Conservation (phyloP, 2,888 invertebrate genomes). For the Lottia scabra region DNA sequence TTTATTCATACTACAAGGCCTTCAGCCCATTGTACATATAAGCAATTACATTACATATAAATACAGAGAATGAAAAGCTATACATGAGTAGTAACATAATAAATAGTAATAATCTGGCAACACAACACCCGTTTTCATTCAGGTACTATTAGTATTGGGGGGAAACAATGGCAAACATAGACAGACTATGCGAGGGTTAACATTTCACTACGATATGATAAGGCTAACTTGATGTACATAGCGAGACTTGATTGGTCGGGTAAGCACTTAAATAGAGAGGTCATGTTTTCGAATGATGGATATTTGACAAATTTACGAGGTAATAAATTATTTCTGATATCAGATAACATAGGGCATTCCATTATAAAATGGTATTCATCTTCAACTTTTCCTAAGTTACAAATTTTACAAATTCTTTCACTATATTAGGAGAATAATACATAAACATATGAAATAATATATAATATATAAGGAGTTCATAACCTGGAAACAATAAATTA, state of each 20-base stretch:
- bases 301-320: not conserved
- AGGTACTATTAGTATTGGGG: too few species aligned
- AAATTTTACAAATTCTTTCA: not conserved
- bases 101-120: too few species aligned
- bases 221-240: not conserved
- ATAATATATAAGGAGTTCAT: too few species aligned
- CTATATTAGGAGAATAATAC: too few species aligned
- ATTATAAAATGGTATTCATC: slow-evolving; percentile 4
- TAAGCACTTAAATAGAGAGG: not conserved
- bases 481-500: too few species aligned
- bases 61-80: too few species aligned
- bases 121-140: too few species aligned
- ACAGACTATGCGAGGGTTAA: not conserved
- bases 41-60: not conserved
- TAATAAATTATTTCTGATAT: not conserved
- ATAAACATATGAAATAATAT: too few species aligned
- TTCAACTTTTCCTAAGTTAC: not conserved
- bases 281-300: not conserved
- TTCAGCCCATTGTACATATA: slow-evolving; percentile 5
- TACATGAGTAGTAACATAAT: too few species aligned
- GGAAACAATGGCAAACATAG: not conserved
- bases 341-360: slow-evolving; percentile 2
- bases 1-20: slow-evolving; percentile 1
- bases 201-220: not conserved
- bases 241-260: not conserved